Evolutionary conservation across 2,888 invertebrate genomes (phyloP).

Genomic region (Chrysolina haemoptera): DNA sequence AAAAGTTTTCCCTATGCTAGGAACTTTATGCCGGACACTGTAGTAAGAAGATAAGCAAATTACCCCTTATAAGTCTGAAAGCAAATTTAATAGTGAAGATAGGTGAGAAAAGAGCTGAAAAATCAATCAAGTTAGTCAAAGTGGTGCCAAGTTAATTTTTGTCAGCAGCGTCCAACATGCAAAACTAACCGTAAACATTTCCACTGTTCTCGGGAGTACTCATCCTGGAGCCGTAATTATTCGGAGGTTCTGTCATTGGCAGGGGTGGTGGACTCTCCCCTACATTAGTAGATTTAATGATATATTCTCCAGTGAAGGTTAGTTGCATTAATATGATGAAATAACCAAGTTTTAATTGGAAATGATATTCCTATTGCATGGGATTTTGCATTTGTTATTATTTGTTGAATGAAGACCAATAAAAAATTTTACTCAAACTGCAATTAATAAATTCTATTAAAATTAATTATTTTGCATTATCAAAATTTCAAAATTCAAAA

Average conservation of each 20-base stretch:
- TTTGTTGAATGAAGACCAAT: background rate
- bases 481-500: too few relatives aligned
- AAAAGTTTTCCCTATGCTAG: too few relatives aligned
- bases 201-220: constrained; percentile 64
- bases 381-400: background rate
- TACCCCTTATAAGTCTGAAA: background rate
- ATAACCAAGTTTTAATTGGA: background rate
- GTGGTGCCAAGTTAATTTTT: constrained; percentile 41
- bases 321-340: constrained; percentile 28
- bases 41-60: background rate
- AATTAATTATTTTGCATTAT: too few relatives aligned
- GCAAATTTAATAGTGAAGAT: constrained; percentile 18
- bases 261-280: constrained; percentile 75
- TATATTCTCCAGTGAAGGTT: constrained; percentile 34
- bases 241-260: constrained; percentile 74
- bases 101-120: constrained; percentile 34
- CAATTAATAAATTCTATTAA: too few relatives aligned
- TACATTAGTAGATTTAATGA: constrained; percentile 60
- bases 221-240: constrained; percentile 62
- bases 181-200: constrained; percentile 67
- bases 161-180: constrained; percentile 47
- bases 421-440: too few relatives aligned
- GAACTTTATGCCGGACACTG: too few relatives aligned
- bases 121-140: constrained; percentile 44
- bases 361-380: background rate